A percentile compares a stretch with the other conserved stretches of the same genome.
Evolutionary conservation across 2,113 vertebrate genomes (phyloP).

Genomic region (Rhabdomys dilectus): DNA sequence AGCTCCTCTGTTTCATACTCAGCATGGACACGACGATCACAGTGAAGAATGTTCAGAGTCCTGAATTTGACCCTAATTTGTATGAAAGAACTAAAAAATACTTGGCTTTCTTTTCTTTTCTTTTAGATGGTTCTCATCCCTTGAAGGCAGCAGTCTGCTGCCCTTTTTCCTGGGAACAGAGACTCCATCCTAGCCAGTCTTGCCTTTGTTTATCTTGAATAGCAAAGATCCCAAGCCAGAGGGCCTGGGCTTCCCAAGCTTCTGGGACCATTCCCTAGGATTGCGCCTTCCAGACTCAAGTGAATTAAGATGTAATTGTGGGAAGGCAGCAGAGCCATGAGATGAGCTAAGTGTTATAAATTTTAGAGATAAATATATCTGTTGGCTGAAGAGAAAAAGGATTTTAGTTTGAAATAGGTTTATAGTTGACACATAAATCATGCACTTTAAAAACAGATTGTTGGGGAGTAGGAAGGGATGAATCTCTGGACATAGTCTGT

Average conservation of each 20-base stretch:
- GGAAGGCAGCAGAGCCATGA: not conserved
- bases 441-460: not conserved
- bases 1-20: not conserved
- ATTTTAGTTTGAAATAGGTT: constrained; percentile 47
- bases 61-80: constrained; percentile 3
- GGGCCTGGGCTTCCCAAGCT: not conserved
- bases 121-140: not conserved
- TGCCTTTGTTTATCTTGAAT: constrained; percentile 39
- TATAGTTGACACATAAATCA: not conserved
- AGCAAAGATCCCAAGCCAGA: not conserved
- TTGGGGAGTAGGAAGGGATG: fast-evolving
- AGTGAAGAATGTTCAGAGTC: not conserved
- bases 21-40: not conserved
- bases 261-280: constrained; percentile 36
- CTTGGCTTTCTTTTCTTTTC: constrained; percentile 46
- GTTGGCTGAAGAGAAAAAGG: constrained; percentile 45
- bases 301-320: constrained; percentile 32
- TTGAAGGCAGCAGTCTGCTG: not conserved
- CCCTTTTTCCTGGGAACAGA: not conserved
- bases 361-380: not conserved
- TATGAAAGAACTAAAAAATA: not conserved
- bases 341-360: not conserved
- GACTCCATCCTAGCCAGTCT: not conserved
- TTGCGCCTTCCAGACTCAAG: not conserved
- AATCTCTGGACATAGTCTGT: not conserved